Evolutionary conservation across 2,797 vertebrate genomes (phyloP).

Genomic region (Pseudomugil gertrudae): DNA sequence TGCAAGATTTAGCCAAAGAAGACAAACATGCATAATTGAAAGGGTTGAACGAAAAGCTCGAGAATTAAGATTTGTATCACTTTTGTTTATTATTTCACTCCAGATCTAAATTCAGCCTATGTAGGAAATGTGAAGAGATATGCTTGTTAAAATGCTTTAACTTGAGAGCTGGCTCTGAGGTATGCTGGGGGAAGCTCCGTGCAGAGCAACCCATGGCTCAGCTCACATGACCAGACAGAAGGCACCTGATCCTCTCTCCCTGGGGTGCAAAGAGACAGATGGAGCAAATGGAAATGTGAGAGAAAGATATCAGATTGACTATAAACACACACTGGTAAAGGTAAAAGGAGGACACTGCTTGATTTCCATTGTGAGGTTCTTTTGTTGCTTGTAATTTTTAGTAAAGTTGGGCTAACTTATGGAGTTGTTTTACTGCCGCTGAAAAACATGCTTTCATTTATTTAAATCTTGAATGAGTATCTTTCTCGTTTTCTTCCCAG

Average conservation of each 20-base stretch:
- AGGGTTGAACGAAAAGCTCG: background rate
- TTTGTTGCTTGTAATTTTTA: constrained; percentile 5
- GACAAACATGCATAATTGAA: constrained; percentile 2
- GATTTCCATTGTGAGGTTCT: background rate
- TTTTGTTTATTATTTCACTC: background rate
- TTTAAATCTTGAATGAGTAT: constrained; percentile 8
- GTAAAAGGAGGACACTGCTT: constrained; percentile 32
- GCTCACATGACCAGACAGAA: constrained; percentile 72
- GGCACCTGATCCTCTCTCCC: constrained; percentile 78
- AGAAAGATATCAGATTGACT: constrained; percentile 43
- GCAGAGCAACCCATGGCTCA: constrained; percentile 48
- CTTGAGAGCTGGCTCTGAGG: constrained; percentile 15
- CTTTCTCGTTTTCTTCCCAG: constrained; percentile 56
- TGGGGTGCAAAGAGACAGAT: constrained; percentile 71
- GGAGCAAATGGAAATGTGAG: constrained; percentile 54
- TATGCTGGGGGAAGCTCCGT: constrained; percentile 36
- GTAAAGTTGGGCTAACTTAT: background rate
- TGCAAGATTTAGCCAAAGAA: constrained; percentile 2
- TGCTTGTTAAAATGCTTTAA: constrained; percentile 3
- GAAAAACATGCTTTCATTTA: background rate
- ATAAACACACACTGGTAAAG: constrained; percentile 31
- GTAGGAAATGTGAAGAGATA: background rate
- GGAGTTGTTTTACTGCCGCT: background rate
- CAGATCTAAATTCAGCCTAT: background rate
- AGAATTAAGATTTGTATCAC: background rate